Base-by-base conservation (phyloP, 2,888 invertebrate species). In the Toxonevra muliebris region DNA sequence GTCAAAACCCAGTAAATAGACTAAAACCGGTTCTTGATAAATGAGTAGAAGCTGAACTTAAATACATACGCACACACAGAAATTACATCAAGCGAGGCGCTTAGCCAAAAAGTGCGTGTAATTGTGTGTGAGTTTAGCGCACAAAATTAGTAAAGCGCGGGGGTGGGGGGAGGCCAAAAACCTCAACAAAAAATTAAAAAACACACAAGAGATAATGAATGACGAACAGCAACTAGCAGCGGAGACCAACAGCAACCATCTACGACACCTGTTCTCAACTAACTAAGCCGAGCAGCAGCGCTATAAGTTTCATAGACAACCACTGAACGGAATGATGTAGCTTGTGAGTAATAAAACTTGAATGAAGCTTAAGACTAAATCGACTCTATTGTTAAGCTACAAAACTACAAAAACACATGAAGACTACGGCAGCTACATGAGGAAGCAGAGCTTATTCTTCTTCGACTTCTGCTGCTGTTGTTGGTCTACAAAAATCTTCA, bases 1-100 rank as follows among this genome's bases (percentile, higher is more conserved):
- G 60, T 66, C 66, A 66, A 66, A 66, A 66, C 61, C 66, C 66
- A 58, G 65, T 58, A 50, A 50, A 20, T 40, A 9, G 13, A 11
- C 5, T 12, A 17, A 7, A 58, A 55, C 15, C 19, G 54, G 13
- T 30, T 30, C 30, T 30, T 2, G 7, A 30, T 30, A 30, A 2
- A 30, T 30, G 30, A 30, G 7, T 4, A 30, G 30, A 2, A 30
- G 30, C 30, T 30, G 30, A 30, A 7, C 30, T 30, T 2, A 7
- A 30, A 30, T 7, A 30, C 2, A 30, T 7, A 30, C 30, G 7
- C 2, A 30, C 30, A 30, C 30, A 30, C 30, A 7, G 30, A 30
- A 30, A n/a, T n/a, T 30, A 30, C 30, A n/a, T n/a, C n/a, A 30
- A 30, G 30, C 2, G 30, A 30, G 30, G 30, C 30, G 30, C 13